Evolutionary conservation across 37 sponge, comb jelly and placozoan species (phyloP).

Genomic region (Ianthella basta): DNA sequence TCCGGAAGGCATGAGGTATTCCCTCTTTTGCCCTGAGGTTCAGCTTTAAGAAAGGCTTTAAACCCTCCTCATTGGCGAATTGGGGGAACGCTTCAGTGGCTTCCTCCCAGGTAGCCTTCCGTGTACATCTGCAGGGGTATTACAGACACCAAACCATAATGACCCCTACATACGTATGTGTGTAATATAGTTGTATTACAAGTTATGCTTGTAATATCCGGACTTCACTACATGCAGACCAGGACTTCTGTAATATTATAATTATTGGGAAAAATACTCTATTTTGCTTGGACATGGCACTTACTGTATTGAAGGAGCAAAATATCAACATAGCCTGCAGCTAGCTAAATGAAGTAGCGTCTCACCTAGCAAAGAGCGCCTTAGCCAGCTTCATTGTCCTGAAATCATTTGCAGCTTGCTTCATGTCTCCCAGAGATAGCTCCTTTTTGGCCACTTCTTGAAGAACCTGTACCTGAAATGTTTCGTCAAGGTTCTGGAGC

Average conservation of each 20-base stretch:
- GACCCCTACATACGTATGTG: too few species aligned
- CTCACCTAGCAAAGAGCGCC: not conserved
- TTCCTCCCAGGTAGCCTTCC: slow-evolving; percentile 11
- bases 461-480: not conserved
- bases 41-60: not conserved
- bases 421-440: not conserved
- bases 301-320: too few species aligned
- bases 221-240: too few species aligned
- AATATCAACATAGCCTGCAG: too few species aligned
- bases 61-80: slow-evolving; percentile 17
- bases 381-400: not conserved
- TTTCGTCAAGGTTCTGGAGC: not conserved
- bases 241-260: not conserved
- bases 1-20: not conserved
- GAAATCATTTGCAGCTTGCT: not conserved
- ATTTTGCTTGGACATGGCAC: too few species aligned
- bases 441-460: not conserved
- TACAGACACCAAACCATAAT: too few species aligned
- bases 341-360: too few species aligned
- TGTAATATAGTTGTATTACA: too few species aligned
- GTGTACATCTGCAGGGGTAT: not conserved
- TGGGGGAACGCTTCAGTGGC: slow-evolving; percentile 2
- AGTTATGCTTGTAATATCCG: too few species aligned
- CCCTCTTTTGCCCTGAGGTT: slow-evolving; percentile 3
- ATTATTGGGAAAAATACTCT: too few species aligned